Evolutionary conservation across 2,797 vertebrate species (phyloP).

Genomic region (Smutsia gigantea): DNA sequence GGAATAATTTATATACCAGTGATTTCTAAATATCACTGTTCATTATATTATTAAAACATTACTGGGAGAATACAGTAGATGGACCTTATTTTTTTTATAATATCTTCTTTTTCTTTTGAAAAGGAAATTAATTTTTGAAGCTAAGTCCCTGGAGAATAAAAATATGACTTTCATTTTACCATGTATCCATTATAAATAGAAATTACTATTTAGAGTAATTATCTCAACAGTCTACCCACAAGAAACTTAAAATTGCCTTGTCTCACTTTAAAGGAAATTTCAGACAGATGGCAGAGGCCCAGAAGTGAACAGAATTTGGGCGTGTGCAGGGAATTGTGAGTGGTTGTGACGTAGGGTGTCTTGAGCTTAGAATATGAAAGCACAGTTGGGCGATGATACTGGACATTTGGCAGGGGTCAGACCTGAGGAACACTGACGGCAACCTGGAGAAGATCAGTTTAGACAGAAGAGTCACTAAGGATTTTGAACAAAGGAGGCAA

Average conservation of each 20-base stretch:
- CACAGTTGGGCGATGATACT: not conserved
- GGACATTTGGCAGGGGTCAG: not conserved
- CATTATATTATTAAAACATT: not conserved
- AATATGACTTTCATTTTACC: not conserved
- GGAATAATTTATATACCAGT: not conserved
- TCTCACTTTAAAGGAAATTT: constrained; percentile 47
- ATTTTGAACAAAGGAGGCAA: not conserved
- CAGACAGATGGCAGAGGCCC: not conserved
- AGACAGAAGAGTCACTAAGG: not conserved
- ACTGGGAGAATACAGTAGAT: not conserved
- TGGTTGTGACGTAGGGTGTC: not conserved
- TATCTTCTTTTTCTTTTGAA: constrained; percentile 31
- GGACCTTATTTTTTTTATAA: not conserved
- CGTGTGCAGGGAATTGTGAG: not conserved
- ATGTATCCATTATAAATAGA: constrained; percentile 69
- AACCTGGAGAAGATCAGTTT: not conserved
- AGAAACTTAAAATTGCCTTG: constrained; percentile 82
- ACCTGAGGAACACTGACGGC: not conserved
- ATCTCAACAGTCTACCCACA: constrained; percentile 79
- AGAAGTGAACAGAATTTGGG: not conserved
- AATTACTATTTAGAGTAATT: constrained; percentile 83
- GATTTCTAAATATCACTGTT: not conserved
- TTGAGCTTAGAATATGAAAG: not conserved
- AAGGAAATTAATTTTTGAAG: constrained; percentile 49
- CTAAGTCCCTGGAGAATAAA: not conserved